Percentiles rank a stretch among this genome's conserved stretches.
phyloP scores from a whole-genome alignment of 1,140 invertebrate genomes.

The Diachasma alloeum region DNA sequence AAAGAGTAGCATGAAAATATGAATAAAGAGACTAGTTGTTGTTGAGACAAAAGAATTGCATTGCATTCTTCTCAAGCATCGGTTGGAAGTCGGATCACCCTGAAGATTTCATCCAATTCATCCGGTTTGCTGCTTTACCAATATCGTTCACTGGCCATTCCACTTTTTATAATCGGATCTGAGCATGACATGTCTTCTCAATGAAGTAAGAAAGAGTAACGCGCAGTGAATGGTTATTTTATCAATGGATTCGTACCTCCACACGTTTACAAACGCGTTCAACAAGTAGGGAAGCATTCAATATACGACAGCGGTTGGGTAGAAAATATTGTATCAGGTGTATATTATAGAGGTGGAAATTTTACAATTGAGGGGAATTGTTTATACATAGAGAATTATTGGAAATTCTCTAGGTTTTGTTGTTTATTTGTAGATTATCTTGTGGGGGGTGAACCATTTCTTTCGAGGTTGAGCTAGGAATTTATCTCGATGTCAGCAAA shows the following conservation, averaged over 20 bases:
- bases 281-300: background rate
- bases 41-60: background rate
- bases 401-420: too few species aligned
- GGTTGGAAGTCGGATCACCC: background rate
- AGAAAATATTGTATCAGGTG: background rate
- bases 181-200: background rate
- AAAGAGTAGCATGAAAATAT: background rate
- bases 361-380: background rate
- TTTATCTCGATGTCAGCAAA: constrained; percentile 3
- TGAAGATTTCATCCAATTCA: background rate
- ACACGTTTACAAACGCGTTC: background rate
- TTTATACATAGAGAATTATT: background rate
- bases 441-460: too few species aligned
- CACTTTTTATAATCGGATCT: background rate
- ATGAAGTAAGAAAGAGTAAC: background rate
- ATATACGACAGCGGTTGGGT: background rate
- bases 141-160: background rate
- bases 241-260: background rate
- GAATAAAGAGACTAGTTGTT: background rate
- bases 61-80: background rate
- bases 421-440: too few species aligned
- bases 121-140: background rate
- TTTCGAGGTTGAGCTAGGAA: background rate
- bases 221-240: constrained; percentile 1
- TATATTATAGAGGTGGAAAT: background rate